Base-by-base conservation (phyloP, 2,888 invertebrate species). In the Aelia acuminata region DNA sequence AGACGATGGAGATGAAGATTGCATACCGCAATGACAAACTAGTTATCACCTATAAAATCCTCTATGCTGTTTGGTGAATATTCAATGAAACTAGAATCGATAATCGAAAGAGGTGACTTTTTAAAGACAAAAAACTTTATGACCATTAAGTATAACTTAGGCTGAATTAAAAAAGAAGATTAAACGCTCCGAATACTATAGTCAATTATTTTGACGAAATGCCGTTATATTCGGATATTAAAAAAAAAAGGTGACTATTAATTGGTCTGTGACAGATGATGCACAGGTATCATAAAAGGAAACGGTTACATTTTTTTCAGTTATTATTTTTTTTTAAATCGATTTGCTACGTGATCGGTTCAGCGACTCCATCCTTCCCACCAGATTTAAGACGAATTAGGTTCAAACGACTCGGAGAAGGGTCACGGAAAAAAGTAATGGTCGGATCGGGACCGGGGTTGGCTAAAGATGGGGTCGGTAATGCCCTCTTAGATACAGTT, bases 401-500 rank as follows among this genome's bases (percentile, higher is more conserved):
- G 26, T 26, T 57, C 57, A 57, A 57, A 57, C 57, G 57, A 57
- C 57, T 57, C 13, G 26, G 26, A 57, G 57, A 13, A 57, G 57
- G 26, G 57, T 57, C 57, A 57, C 57, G 57, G 26, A 26, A 57
- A 57, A 57, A 57, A 57, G 57, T 57, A 57, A 57, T 57, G 57
- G 57, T 57, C 57, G 57, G 26, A 57, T n/a, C 26, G 57, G 26
- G 26, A 2, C 3, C 13, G 26, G 57, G 26, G 53, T 57, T 26
- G 57, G 26, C 57, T 57, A 57, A 57, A 57, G 57, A 26, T 31
- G 57, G 57, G 26, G 11, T 15, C 13, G 11, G 15, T 57, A 57
- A 57, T 57, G 57, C 57, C 26, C 57, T 57, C 57, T 57, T 57
- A 57, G 57, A 57, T 57, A 57, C 57, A 57, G 57, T 57, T 57